Percentiles rank a stretch among this genome's conserved stretches.
Conservation (phyloP, 1,140 invertebrate genomes). For the Myzus persicae region DNA sequence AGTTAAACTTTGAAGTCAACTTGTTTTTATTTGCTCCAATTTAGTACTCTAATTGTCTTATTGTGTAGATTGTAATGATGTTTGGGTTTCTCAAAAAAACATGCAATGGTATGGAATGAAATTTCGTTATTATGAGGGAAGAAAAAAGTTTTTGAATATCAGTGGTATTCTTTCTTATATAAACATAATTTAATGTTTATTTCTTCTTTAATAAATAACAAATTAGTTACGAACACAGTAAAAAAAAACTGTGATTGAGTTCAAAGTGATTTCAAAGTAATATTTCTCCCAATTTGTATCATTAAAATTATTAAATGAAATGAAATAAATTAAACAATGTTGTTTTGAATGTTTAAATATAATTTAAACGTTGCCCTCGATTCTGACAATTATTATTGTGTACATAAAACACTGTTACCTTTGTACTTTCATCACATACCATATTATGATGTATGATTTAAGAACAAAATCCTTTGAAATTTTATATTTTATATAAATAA, state of each 20-base stretch:
- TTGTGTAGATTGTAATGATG: neutral
- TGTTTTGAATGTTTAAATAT: neutral
- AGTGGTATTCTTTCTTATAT: constrained; percentile 24
- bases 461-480: neutral
- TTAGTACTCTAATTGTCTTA: neutral
- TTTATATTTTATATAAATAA: neutral
- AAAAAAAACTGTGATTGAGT: neutral
- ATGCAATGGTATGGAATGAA: neutral
- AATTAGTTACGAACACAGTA: neutral
- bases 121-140: neutral
- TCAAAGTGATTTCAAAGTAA: constrained; percentile 1
- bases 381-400: neutral
- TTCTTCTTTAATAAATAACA: constrained; percentile 49
- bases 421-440: neutral
- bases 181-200: constrained; percentile 35
- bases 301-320: constrained; percentile 9
- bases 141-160: neutral
- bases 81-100: neutral
- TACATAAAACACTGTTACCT: neutral
- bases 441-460: neutral
- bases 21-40: neutral
- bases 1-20: neutral
- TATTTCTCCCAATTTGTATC: neutral
- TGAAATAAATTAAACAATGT: constrained; percentile 21
- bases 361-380: neutral